phyloP scores from a whole-genome alignment of 2,113 vertebrate species.

The Callionymus lyra region DNA sequence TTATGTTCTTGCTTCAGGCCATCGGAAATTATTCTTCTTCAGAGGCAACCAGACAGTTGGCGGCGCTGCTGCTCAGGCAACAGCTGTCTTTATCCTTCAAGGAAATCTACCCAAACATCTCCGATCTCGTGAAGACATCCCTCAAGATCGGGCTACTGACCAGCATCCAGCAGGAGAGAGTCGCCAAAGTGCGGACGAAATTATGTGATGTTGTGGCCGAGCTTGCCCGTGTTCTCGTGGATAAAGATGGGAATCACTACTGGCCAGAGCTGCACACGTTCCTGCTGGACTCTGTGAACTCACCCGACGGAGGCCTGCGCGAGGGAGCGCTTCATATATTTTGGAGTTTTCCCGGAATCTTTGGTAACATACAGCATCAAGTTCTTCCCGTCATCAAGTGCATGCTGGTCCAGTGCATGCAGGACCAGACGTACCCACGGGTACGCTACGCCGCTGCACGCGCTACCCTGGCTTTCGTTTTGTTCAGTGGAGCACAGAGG shows the following conservation, averaged over 20 bases:
- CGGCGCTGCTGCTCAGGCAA: constrained; percentile 86
- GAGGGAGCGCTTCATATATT: constrained; percentile 96
- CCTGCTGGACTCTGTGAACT: constrained; percentile 94
- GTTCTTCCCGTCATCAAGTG: constrained; percentile 97
- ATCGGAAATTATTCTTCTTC: constrained; percentile 83
- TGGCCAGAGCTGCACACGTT: constrained; percentile 97
- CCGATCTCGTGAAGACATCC: constrained; percentile 79
- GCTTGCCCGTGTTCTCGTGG: constrained; percentile 88
- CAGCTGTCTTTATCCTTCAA: constrained; percentile 93
- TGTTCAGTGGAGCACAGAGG: constrained; percentile 86
- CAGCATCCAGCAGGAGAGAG: constrained; percentile 83
- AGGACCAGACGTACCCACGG: constrained; percentile 88
- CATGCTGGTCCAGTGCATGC: constrained; percentile 98
- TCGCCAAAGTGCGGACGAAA: constrained; percentile 89
- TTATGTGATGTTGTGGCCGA: constrained; percentile 94
- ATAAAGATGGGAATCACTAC: constrained; percentile 92
- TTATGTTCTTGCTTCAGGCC: constrained; percentile 92
- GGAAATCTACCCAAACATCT: constrained; percentile 86
- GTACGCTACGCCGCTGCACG: constrained; percentile 76
- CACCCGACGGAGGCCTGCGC: constrained; percentile 79
- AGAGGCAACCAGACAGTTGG: constrained; percentile 96
- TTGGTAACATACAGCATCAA: constrained; percentile 97
- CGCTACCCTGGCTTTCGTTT: constrained; percentile 88
- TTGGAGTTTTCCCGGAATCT: constrained; percentile 99
- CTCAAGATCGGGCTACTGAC: constrained; percentile 86